Evolutionary conservation across 2,113 vertebrate species (phyloP).

Genomic region (Rhea americana): DNA sequence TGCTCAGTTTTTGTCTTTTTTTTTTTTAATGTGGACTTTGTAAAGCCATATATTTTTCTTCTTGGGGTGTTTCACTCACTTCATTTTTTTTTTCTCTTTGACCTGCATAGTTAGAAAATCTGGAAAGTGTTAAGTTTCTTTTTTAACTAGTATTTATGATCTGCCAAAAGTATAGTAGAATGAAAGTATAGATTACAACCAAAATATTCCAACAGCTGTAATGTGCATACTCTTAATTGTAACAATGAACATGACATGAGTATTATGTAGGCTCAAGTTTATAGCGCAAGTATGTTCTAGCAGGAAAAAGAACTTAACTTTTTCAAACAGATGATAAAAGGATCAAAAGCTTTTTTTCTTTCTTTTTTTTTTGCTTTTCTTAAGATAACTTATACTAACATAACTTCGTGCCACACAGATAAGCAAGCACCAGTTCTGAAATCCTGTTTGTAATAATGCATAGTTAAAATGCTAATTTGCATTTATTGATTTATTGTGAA

Average conservation of each 20-base stretch:
- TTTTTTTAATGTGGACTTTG: not conserved
- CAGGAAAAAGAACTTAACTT: not conserved
- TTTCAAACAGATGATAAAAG: not conserved
- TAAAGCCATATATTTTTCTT: not conserved
- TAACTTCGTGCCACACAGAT: not conserved
- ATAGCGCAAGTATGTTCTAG: not conserved
- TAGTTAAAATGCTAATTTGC: not conserved
- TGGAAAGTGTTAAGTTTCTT: slow-evolving; percentile 22
- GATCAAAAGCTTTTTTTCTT: not conserved
- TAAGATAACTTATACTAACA: not conserved
- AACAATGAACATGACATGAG: not conserved
- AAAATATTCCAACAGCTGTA: slow-evolving; percentile 24
- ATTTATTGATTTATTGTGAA: not conserved
- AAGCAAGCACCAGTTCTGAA: not conserved
- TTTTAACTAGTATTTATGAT: slow-evolving; percentile 22
- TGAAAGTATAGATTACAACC: slow-evolving; percentile 9
- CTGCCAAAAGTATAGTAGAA: not conserved
- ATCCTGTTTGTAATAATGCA: not conserved
- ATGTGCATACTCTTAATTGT: slow-evolving; percentile 8
- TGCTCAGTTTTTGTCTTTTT: not conserved
- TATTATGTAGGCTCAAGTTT: not conserved
- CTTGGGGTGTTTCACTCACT: not conserved
- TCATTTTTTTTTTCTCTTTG: not conserved
- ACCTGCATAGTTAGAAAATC: not conserved
- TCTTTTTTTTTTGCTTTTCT: not conserved